phyloP scores from a whole-genome alignment of 2,888 invertebrate genomes.

The Platycheirus albimanus region DNA sequence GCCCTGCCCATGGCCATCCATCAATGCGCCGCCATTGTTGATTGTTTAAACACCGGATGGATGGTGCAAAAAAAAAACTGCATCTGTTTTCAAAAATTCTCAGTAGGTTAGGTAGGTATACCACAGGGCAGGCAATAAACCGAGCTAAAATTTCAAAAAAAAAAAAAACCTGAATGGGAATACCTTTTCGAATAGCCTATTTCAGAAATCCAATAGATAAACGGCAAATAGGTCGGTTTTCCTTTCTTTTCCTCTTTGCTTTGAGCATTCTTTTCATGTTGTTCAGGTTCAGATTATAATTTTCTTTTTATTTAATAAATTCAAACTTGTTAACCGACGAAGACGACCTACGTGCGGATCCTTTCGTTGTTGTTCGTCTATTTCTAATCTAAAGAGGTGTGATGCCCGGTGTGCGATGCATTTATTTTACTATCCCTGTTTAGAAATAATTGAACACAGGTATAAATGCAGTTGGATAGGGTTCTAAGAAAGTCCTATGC shows the following conservation, averaged over 20 bases:
- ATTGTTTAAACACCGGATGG: conserved; percentile 9
- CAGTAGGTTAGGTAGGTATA: too few species aligned
- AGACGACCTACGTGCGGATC: neutral
- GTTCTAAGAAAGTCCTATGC: neutral
- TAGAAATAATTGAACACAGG: neutral
- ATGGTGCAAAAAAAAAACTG: conserved; percentile 12
- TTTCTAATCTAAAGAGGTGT: conserved; percentile 5
- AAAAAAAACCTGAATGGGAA: neutral
- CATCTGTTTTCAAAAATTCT: neutral
- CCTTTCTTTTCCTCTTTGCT: neutral
- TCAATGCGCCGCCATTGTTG: too few species aligned
- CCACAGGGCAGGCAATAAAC: too few species aligned
- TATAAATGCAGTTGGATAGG: neutral
- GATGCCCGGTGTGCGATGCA: neutral
- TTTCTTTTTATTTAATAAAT: neutral
- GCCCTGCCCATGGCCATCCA: neutral
- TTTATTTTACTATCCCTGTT: conserved; percentile 1
- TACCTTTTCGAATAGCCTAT: neutral
- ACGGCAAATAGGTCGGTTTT: neutral
- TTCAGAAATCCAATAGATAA: neutral
- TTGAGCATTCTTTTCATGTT: neutral
- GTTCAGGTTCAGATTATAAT: too few species aligned
- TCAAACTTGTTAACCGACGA: neutral
- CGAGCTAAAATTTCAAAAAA: neutral
- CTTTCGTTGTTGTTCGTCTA: neutral